Evolutionary conservation across 2,113 vertebrate genomes (phyloP), one percentile per base, ranked within the genome.

Genomic region (Spea multiplicata): DNA sequence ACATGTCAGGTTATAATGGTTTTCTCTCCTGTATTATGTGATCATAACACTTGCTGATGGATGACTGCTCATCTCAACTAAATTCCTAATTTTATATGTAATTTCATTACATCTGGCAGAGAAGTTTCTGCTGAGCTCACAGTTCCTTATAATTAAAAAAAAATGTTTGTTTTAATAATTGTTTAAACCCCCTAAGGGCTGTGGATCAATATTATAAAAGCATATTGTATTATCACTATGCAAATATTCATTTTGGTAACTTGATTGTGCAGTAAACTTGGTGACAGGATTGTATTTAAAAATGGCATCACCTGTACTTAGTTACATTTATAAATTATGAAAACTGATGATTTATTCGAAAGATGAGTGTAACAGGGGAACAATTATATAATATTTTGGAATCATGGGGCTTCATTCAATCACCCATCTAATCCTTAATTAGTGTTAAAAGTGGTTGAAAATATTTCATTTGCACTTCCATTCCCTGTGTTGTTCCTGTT

Each of bases 41-140:
- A 52, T 50, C 61, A 67, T 68, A 67, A 16, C 49, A 13, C 12
- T 30, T 67, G 65, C 6, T 75, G 44, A 66, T 66, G 65, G 10
- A 7, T 52, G 9, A 65, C 30, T 66, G 17, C 73, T 46, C 17
- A 68, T 53, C 44, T 65, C 62, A 14, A 2, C 48, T 50, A 30
- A 53, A 45, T 67, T 9, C 3, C 55, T 86, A 86, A 81, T 68
- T 69, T 86, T 87, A 84, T 82, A 84, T 85, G 83, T 84, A 84
- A 85, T 77, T 73, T 75, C 80, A 81, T 82, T 72, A 2, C 76
- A 45, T 78, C 73, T 84, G 71, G 66, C 9, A 61, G 59, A 61
- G 8, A 61, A 12, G 8, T 61, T 61, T 61, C 14, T 61, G 59
- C 59, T 61, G 59, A 61, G 59, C 14, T 61, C 14, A n/a, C 59